Evolutionary conservation across 2,888 invertebrate genomes (phyloP).

Genomic region (Chouioia cunea): DNA sequence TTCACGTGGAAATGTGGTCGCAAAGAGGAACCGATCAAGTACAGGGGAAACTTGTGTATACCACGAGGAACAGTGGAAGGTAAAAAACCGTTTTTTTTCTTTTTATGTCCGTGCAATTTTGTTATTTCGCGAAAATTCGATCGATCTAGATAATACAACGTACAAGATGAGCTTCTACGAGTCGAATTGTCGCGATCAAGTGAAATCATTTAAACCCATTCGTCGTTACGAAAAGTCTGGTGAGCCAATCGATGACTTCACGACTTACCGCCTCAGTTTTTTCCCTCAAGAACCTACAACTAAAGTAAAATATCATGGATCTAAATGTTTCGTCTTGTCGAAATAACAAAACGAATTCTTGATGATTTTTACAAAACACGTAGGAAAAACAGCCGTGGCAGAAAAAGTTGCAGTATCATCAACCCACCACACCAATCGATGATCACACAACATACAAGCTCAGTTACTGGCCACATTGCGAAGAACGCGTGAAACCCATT

Average conservation of each 20-base stretch:
- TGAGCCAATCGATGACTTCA: conserved; percentile 72
- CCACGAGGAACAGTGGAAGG: conserved; percentile 29
- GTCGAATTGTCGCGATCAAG: conserved; percentile 69
- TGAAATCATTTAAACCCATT: conserved; percentile 69
- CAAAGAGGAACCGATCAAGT: conserved; percentile 22
- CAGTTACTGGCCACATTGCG: conserved; percentile 63
- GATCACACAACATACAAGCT: conserved; percentile 61
- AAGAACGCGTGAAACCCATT: conserved; percentile 54
- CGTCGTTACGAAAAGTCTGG: conserved; percentile 70
- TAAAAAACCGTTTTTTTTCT: not conserved
- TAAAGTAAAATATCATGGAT: conserved; percentile 50
- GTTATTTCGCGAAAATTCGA: not conserved
- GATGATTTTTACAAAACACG: not conserved
- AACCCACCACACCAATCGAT: conserved; percentile 58
- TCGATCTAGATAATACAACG: conserved; percentile 72
- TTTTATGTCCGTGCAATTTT: not conserved
- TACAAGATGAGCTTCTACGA: conserved; percentile 76
- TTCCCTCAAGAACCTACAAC: conserved; percentile 64
- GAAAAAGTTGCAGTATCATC: conserved; percentile 52
- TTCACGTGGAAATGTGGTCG: conserved; percentile 68
- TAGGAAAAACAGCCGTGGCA: conserved; percentile 58
- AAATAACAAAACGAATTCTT: no score
- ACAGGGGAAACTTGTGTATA: conserved; percentile 29
- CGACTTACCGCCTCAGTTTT: conserved; percentile 73
- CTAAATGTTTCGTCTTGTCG: not conserved